Evolutionary conservation across 2,888 invertebrate species (phyloP), one percentile per base, ranked within the genome.

Genomic region (Danaus chrysippus): DNA sequence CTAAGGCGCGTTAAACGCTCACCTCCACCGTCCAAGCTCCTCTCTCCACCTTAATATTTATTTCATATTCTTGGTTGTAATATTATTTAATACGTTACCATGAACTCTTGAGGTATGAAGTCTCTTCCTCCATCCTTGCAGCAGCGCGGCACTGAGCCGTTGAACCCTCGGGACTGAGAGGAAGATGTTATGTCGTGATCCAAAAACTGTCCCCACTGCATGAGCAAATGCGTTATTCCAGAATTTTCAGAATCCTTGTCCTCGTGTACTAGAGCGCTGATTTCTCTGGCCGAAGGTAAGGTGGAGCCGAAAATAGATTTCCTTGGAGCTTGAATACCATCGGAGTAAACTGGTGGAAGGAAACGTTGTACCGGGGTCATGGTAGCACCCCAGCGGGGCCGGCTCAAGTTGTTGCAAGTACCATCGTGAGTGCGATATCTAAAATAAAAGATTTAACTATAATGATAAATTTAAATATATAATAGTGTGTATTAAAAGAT

Each of bases 181-280:
- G 95, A 94, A 0, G 95, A 94, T 49, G 95, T 96, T 68, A 98
- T 86, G 78, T 98, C 97, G 75, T 98, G 97, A 77, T 97, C 97
- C 63, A 98, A 76, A 71, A 98, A 94, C 83, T 98, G 97, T 0
- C 97, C 97, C 96, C 97, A 97, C 78, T 97, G 97, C 93, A 96
- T 97, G 64, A 96, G 92, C 93, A 96, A 93, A 70, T 95, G 93
- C 0, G 96, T 96, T 10, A 96, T 92, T 0, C 93, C 92, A 0
- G 92, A 91, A 8, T 93, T 92, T 68, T 94, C 95, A 0, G 92
- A 92, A 71, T 94, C 93, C 67, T 91, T 92, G 71, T 92, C 91
- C 66, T 91, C 87, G 70, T 94, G 94, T 42, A 91, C 92, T 2
- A 91, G 76, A 10, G 94, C 88, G 77, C 96, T 96, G 69, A 97